Evolutionary conservation across 2,888 invertebrate genomes (phyloP).

Genomic region (Doris montereyensis): DNA sequence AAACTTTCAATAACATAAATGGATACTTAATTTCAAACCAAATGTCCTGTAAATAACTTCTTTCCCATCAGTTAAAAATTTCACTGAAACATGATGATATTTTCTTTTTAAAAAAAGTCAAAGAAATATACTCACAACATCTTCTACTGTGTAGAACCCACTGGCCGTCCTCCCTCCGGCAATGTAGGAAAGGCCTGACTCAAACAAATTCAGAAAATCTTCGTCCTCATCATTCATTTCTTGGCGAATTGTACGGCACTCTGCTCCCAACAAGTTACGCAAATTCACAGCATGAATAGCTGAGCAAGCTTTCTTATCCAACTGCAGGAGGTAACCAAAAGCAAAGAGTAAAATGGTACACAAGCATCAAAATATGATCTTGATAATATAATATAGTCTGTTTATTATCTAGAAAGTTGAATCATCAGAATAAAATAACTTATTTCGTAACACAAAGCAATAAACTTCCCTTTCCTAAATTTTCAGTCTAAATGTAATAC

Average conservation of each 20-base stretch:
- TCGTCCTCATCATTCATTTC: conserved; percentile 97
- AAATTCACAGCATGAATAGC: conserved; percentile 99
- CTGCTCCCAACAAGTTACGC: conserved; percentile 94
- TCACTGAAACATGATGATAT: too few relatives aligned
- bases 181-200: conserved; percentile 91
- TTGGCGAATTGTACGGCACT: conserved; percentile 93
- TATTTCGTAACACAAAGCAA: too few relatives aligned
- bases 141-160: conserved; percentile 97
- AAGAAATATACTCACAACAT: conserved; percentile 74
- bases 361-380: too few relatives aligned
- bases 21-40: too few relatives aligned
- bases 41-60: not conserved
- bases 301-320: conserved; percentile 95
- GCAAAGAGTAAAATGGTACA: too few relatives aligned
- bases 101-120: conserved; percentile 16
- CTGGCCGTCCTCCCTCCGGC: conserved; percentile 98
- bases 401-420: too few relatives aligned
- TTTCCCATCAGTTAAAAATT: not conserved
- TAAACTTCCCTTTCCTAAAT: too few relatives aligned
- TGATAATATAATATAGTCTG: too few relatives aligned
- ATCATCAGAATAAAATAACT: too few relatives aligned
- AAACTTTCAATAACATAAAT: not conserved
- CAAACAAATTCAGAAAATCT: conserved; percentile 94
- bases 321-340: too few relatives aligned
- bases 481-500: too few relatives aligned